phyloP scores from a whole-genome alignment of 1,140 invertebrate species.

The Lordiphosa mommai region DNA sequence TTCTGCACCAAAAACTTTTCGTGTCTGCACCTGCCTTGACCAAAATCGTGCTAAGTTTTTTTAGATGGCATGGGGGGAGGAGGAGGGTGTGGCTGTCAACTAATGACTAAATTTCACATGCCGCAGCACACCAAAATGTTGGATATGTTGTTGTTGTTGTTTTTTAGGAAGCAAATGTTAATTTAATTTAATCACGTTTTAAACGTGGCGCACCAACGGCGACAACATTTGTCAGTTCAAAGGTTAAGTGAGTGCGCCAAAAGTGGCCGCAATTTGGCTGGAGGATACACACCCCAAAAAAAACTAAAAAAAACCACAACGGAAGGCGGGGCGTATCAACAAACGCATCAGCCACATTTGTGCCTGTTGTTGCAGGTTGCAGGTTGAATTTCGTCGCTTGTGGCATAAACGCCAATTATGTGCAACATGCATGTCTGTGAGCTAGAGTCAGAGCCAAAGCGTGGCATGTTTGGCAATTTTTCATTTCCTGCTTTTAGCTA shows the following conservation, averaged over 20 bases:
- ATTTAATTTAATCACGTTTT: slow-evolving; percentile 78
- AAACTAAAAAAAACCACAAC: slow-evolving; percentile 8
- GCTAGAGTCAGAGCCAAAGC: slow-evolving; percentile 40
- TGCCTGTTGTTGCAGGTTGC: slow-evolving; percentile 25
- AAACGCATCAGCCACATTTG: slow-evolving; percentile 62
- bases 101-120: slow-evolving; percentile 74
- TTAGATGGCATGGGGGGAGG: no score
- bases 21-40: neutral
- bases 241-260: slow-evolving; percentile 74
- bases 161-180: slow-evolving; percentile 71
- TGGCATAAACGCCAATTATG: slow-evolving; percentile 73
- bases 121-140: slow-evolving; percentile 21
- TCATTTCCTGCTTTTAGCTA: slow-evolving; percentile 58
- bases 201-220: slow-evolving; percentile 12
- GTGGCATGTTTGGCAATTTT: slow-evolving; percentile 75
- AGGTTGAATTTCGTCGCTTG: slow-evolving; percentile 66
- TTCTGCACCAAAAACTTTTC: no score
- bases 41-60: slow-evolving; percentile 35
- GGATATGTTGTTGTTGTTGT: slow-evolving; percentile 5
- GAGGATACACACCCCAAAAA: slow-evolving; percentile 65
- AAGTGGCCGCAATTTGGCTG: slow-evolving; percentile 63
- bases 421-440: slow-evolving; percentile 44
- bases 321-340: slow-evolving; percentile 44
- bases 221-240: slow-evolving; percentile 60
- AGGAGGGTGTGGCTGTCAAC: slow-evolving; percentile 65